These are phyloP conservation scores for Porites australiensis DNA, from an alignment of 64 coral and sea anemone genomes.

Conservation along the genomic window DNA sequence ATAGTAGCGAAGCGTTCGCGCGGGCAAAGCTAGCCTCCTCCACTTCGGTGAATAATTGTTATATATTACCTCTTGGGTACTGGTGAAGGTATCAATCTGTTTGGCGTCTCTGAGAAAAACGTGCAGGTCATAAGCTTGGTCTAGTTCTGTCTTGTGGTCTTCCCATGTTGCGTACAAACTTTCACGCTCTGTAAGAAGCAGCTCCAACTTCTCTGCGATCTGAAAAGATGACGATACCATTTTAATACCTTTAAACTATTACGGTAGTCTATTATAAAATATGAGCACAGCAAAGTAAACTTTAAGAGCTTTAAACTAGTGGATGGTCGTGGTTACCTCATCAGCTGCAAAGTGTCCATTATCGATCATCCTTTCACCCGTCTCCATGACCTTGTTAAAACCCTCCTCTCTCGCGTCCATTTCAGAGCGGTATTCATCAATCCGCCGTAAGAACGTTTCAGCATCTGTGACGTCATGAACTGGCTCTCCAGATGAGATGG, in stretches of 20 bases:
- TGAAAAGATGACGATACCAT: slow-evolving; percentile 6
- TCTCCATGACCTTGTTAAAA: slow-evolving; percentile 82
- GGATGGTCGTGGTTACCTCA: slow-evolving; percentile 56
- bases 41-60: too few relatives aligned
- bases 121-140: slow-evolving; percentile 87
- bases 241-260: too few relatives aligned
- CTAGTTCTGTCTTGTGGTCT: slow-evolving; percentile 80
- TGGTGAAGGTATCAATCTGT: slow-evolving; percentile 89
- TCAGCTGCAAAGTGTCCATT: slow-evolving; percentile 90
- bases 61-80: slow-evolving; percentile 83
- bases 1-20: too few relatives aligned
- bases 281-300: too few relatives aligned
- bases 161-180: slow-evolving; percentile 90
- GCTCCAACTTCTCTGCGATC: slow-evolving; percentile 90
- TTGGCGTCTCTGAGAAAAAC: slow-evolving; percentile 95
- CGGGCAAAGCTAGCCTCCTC: too few relatives aligned
- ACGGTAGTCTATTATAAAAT: neutral
- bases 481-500: slow-evolving; percentile 81
- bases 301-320: too few relatives aligned
- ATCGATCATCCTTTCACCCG: slow-evolving; percentile 94
- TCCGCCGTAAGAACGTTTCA: slow-evolving; percentile 70
- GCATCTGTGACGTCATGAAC: slow-evolving; percentile 83
- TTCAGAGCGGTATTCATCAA: slow-evolving; percentile 88
- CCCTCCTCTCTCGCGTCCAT: slow-evolving; percentile 90
- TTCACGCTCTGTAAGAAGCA: slow-evolving; percentile 91